A percentile compares a stretch with the other conserved stretches of the same genome.
Conservation (phyloP, 2,888 invertebrate species). For the Strigamia crassipes region DNA sequence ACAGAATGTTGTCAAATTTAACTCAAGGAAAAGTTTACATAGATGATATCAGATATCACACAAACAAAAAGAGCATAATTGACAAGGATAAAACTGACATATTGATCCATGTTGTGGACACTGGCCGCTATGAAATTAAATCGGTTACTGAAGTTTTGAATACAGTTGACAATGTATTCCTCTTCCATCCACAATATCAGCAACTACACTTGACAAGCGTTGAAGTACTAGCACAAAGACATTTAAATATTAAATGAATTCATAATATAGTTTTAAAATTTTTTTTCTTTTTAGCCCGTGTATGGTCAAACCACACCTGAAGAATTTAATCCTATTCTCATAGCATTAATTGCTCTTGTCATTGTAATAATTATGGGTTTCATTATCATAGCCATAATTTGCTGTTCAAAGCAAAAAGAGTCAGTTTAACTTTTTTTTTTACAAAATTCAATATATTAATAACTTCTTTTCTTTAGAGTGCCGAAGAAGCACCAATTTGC, state of each 20-base stretch:
- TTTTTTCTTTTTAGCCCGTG: constrained; percentile 63
- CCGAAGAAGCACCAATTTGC: background rate
- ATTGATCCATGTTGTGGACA: constrained; percentile 80
- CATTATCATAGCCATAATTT: constrained; percentile 81
- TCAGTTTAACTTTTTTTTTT: background rate
- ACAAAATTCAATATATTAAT: background rate
- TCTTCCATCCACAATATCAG: constrained; percentile 68
- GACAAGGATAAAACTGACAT: constrained; percentile 80
- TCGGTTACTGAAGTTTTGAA: constrained; percentile 75
- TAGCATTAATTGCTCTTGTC: constrained; percentile 80
- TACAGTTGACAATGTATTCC: constrained; percentile 82
- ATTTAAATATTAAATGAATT: constrained; percentile 54
- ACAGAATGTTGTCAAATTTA: constrained; percentile 68
- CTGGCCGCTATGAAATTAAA: constrained; percentile 65
- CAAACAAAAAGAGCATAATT: constrained; percentile 70
- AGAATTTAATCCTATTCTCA: constrained; percentile 82
- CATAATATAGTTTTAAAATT: constrained; percentile 50
- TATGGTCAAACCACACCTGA: constrained; percentile 71
- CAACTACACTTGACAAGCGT: background rate
- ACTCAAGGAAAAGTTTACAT: constrained; percentile 78
- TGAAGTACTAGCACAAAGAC: background rate
- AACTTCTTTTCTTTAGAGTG: background rate
- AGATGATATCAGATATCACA: constrained; percentile 76
- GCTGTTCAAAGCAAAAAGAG: constrained; percentile 68
- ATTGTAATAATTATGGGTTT: constrained; percentile 85